Conservation (phyloP, 2,797 vertebrate species). For the Melanotaenia parkinsoni region DNA sequence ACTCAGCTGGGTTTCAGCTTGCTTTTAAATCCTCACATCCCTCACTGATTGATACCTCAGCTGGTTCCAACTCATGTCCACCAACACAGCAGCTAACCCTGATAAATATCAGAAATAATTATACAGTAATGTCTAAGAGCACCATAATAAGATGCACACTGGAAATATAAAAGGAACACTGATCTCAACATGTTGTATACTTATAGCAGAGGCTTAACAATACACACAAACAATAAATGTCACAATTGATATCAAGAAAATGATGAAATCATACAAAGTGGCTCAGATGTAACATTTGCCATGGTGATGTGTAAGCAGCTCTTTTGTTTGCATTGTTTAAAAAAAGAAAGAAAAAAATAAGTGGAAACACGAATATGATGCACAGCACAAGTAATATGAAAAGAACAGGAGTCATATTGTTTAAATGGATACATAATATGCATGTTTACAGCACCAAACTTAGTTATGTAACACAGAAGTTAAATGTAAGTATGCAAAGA, state of each 20-base stretch:
- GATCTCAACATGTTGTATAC: conserved; percentile 57
- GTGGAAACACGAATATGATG: conserved; percentile 50
- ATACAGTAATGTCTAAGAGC: conserved; percentile 74
- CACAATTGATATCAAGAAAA: conserved; percentile 55
- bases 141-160: conserved; percentile 71
- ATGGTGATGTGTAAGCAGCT: conserved; percentile 56
- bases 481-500: conserved; percentile 44
- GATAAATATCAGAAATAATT: conserved; percentile 67
- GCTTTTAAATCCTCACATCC: conserved; percentile 30
- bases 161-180: conserved; percentile 41
- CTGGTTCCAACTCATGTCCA: conserved; percentile 17
- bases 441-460: conserved; percentile 63
- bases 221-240: conserved; percentile 58
- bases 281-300: conserved; percentile 23
- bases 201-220: conserved; percentile 61
- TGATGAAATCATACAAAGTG: conserved; percentile 42
- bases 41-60: conserved; percentile 26
- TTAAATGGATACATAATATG: conserved; percentile 43
- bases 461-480: conserved; percentile 56
- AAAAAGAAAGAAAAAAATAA: conserved; percentile 46
- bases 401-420: conserved; percentile 33
- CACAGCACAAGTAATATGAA: conserved; percentile 19
- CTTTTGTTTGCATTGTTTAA: conserved; percentile 54
- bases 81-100: conserved; percentile 44
- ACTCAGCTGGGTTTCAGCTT: conserved; percentile 19